phyloP scores from a whole-genome alignment of 1,140 invertebrate species.

The Zaprionus ghesquierei region DNA sequence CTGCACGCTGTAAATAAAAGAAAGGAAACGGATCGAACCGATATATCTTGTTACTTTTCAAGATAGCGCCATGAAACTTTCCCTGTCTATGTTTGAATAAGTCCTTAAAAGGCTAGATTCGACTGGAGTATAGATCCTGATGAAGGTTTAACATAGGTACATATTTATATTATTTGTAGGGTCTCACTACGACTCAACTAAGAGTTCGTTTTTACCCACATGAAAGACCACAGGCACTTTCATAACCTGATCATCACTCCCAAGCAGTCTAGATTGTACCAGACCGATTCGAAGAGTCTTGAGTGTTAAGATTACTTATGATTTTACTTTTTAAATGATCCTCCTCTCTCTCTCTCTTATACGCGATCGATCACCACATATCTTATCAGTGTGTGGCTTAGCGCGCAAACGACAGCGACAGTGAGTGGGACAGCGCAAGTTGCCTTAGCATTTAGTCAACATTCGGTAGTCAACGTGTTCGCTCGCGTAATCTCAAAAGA shows the following conservation, averaged over 20 bases:
- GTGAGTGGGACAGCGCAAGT: conserved; percentile 5
- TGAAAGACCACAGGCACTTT: background rate
- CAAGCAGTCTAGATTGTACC: background rate
- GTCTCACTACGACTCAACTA: background rate
- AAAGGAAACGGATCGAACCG: no score
- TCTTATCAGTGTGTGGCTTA: conserved; percentile 61
- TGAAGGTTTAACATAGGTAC: no score
- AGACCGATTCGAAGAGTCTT: background rate
- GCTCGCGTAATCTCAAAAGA: conserved; percentile 28
- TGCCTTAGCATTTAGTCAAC: conserved; percentile 50
- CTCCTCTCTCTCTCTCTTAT: conserved; percentile 10
- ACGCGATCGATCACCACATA: conserved; percentile 42
- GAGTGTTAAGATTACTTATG: background rate
- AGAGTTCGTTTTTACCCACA: background rate
- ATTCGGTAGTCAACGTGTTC: conserved; percentile 62
- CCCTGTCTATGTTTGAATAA: no score
- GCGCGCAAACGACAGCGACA: conserved; percentile 28
- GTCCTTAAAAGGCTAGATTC: no score
- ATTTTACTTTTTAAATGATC: background rate
- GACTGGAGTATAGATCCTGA: no score
- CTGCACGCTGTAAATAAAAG: no score
- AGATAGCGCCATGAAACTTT: no score
- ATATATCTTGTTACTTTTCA: no score
- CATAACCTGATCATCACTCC: background rate
- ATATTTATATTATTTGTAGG: background rate